Base-by-base conservation (phyloP, 2,113 vertebrate genomes). In the Podocnemis expansa region DNA sequence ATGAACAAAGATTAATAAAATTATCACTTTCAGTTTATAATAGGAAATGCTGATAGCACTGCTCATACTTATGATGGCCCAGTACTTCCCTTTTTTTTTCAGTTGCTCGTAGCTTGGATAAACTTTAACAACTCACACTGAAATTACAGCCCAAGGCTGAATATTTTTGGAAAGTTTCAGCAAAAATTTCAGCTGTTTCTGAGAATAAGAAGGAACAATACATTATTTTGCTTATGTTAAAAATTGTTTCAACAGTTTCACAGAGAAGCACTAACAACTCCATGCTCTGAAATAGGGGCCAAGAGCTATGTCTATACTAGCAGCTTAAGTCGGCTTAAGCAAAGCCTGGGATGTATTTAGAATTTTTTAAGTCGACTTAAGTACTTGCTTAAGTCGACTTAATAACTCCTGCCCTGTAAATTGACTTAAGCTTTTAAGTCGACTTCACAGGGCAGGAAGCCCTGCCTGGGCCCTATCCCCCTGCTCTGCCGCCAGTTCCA, bases 171-270 rank as follows among this genome's bases (percentile, higher is more conserved):
- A 96, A 96, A 96, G 89, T 94, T 96, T 96, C 85, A 93, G 88
- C 56, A 95, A 96, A 96, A 97, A 91, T 97, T 94, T 97, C 97
- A 97, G 92, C 95, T 91, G 91, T 96, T 97, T 97, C 89, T 94
- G 92, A 94, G 94, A 96, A 92, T 70, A 79, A 96, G 91, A 93
- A 91, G 25, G 80, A 78, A 91, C 90, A 84, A 90, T 93, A 93
- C 94, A 91, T 52, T 96, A 49, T 90, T 97, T 97, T 45, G 25
- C 93, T 94, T 38, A 1, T 91, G 41, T 43, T 45, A 45, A 76
- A 76, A 76, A 45, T 25, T 75, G 38, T 76, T 27, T 43, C 41
- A 27, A 96, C 70, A 93, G 91, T 93, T 96, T 97, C 96, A 93
- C 95, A 95, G 96, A 95, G 82, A 84, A 95, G 84, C 92, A 91